Conservation (phyloP, 1,140 invertebrate species). For the Dendroctonus valens region DNA sequence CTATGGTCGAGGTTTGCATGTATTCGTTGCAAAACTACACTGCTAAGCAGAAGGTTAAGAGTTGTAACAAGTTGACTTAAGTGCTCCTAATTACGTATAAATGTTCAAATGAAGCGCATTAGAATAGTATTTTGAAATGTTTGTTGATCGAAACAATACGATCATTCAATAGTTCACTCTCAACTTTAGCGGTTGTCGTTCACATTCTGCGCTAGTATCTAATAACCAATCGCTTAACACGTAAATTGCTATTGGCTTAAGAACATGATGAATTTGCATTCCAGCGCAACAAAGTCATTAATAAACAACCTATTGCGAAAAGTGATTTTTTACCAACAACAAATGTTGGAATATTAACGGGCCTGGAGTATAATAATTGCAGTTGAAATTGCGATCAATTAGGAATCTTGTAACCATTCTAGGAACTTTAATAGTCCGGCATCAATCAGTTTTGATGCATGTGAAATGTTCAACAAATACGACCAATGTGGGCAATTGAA, state of each 20-base stretch:
- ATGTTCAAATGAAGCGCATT: conserved; percentile 17
- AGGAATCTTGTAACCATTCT: conserved; percentile 10
- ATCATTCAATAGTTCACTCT: too few relatives aligned
- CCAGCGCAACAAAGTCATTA: not conserved
- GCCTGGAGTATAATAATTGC: conserved; percentile 6
- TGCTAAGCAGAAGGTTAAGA: conserved; percentile 28
- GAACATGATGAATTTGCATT: conserved; percentile 9
- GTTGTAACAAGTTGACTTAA: conserved; percentile 28
- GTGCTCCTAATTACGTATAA: conserved; percentile 28
- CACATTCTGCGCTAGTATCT: too few relatives aligned
- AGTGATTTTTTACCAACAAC: not conserved
- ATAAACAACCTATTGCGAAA: conserved; percentile 13
- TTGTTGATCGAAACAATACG: too few relatives aligned
- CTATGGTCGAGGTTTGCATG: conserved; percentile 22
- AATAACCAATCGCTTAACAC: conserved; percentile 5
- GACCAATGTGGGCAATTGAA: too few relatives aligned
- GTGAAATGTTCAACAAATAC: not conserved
- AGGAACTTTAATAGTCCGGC: conserved; percentile 3
- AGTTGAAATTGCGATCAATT: not conserved
- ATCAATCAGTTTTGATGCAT: conserved; percentile 4
- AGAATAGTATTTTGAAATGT: not conserved
- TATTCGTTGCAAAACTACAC: conserved; percentile 26
- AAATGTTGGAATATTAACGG: not conserved
- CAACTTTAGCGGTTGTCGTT: too few relatives aligned
- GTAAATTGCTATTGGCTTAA: conserved; percentile 10